Evolutionary conservation across 2,113 vertebrate genomes (phyloP), one percentile per base, ranked within the genome.

Genomic region (Rostratula benghalensis): DNA sequence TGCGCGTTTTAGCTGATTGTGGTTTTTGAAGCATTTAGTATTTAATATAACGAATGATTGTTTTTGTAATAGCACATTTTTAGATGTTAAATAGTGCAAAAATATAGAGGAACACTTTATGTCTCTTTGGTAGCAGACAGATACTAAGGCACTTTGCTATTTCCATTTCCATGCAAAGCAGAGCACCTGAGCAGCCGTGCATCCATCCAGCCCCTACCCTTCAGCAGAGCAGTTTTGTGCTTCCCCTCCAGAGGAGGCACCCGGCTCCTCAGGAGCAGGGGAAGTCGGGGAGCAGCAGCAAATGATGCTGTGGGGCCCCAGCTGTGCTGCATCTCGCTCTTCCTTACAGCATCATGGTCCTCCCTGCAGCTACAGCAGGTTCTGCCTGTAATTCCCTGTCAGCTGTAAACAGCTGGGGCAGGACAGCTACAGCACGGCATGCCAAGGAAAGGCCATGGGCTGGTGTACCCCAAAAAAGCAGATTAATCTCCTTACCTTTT

Each of bases 161-260:
- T 75, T 57, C 65, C n/a, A 7, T 28, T 35, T 35, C 46, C 43
- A 16, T 22, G 46, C 8, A 31, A 60, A 74, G 48, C 13, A 64
- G 70, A 45, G n/a, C 22, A 24, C 17, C 22, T 22, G 41, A 56
- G 45, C 19, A 19, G 35, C 35, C 10, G 1, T 13, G 28, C 18
- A 9, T 18, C 57, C 43, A 7, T 3, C 31, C 83, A 65, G 45
- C 57, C 46, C 54, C 59, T 22, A 30, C 39, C 57, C 3, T 6
- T 22, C 27, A 7, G 1, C 0, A 0, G 3, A 18, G 24, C 3
- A 13, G 21, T 7, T 33, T 9, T 33, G 71, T 23, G 18, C 27
- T 61, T 35, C 61, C 12, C 1, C 27, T 31, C 37, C 2, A 2
- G 35, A 31, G 51, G 14, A 75, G 1, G 4, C 39, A 27, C 25